Conservation (phyloP, 2,797 vertebrate species). For the Pachyuromys duprasi region DNA sequence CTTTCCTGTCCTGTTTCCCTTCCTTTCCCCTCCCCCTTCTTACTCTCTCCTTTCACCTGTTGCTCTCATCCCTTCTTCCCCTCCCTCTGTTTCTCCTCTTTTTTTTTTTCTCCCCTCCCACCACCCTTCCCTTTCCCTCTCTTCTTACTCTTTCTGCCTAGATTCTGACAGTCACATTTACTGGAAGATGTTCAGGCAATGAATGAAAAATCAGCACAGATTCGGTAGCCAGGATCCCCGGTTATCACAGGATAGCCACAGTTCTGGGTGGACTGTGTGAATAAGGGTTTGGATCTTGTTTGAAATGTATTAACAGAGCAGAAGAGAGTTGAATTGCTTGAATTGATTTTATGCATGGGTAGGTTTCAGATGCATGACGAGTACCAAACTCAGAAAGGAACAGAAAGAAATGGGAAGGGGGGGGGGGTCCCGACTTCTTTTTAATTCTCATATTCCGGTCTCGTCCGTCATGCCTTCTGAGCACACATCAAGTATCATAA, state of each 20-base stretch:
- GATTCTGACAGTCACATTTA: background rate
- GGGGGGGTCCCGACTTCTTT: background rate
- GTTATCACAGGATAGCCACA: background rate
- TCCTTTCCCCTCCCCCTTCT: background rate
- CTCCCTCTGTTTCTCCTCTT: too few species aligned
- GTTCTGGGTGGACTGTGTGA: background rate
- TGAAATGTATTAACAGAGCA: background rate
- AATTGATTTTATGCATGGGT: constrained; percentile 33
- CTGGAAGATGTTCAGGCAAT: background rate
- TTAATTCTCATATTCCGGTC: background rate
- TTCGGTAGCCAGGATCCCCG: background rate
- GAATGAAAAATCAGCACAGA: constrained; percentile 5
- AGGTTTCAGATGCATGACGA: constrained; percentile 64
- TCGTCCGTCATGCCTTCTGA: background rate
- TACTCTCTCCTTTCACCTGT: background rate
- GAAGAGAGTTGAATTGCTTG: background rate
- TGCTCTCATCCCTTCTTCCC: too few species aligned
- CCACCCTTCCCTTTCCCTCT: too few species aligned
- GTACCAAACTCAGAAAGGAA: constrained; percentile 55
- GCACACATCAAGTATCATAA: constrained; percentile 25
- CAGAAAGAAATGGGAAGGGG: background rate
- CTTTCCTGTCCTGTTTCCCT: background rate
- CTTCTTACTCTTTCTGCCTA: background rate
- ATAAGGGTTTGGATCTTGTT: constrained; percentile 21
- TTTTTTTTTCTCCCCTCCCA: background rate